Conservation (phyloP, 1,140 invertebrate genomes). For the Thaumetopoea pityocampa region DNA sequence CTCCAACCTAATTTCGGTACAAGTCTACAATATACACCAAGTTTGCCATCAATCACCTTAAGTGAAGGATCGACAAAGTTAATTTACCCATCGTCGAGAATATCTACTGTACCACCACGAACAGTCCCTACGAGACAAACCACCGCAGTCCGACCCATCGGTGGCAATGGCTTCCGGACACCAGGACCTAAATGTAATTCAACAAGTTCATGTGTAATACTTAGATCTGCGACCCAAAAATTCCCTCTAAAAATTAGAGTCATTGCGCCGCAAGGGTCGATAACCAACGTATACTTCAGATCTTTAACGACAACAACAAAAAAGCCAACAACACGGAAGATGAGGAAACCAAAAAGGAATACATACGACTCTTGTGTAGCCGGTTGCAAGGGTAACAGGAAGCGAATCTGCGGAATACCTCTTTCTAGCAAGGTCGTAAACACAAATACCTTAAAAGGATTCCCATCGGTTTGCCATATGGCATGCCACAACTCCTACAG, state of each 20-base stretch:
- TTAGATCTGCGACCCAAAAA: background rate
- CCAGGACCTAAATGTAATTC: background rate
- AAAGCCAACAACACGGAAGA: constrained; percentile 32
- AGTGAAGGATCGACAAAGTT: background rate
- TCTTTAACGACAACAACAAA: constrained; percentile 27
- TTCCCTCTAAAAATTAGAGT: constrained; percentile 44
- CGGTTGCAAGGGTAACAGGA: constrained; percentile 43
- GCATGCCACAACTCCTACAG: constrained; percentile 63
- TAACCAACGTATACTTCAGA: constrained; percentile 46
- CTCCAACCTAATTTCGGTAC: no score
- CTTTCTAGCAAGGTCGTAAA: constrained; percentile 36
- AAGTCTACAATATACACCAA: no score
- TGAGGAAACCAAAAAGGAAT: constrained; percentile 37
- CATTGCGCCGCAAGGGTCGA: constrained; percentile 37
- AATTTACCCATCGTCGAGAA: background rate
- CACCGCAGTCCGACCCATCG: background rate
- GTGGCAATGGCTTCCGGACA: background rate
- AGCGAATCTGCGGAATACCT: constrained; percentile 53
- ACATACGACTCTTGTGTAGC: constrained; percentile 48
- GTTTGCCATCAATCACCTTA: no score
- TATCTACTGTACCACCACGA: background rate
- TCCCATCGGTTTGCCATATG: constrained; percentile 63
- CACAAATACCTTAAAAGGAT: constrained; percentile 51
- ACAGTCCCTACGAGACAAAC: background rate
- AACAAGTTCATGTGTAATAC: background rate